Evolutionary conservation across 2,113 vertebrate genomes (phyloP), one percentile per base, ranked within the genome.

Genomic region (Oryzias javanicus): DNA sequence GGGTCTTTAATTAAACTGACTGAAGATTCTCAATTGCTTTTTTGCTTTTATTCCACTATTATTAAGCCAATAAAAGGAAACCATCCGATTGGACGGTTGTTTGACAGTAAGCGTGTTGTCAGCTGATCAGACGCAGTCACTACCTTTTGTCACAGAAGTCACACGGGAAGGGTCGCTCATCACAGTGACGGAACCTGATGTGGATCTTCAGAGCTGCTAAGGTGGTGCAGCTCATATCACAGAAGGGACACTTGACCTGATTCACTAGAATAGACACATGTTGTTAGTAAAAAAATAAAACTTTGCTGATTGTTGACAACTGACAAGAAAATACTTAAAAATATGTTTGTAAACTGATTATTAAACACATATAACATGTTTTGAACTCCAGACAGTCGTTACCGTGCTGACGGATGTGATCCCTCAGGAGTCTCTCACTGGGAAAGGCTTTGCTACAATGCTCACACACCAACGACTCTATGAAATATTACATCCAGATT

Each of bases 61-160:
- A 0, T 14, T 40, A 44, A 19, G 41, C 25, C 6, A 27, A 27
- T 15, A 14, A 29, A 3, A 14, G 4, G 0, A 4, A 13, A 27
- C 50, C 25, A 10, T 47, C 12, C 17, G 4, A 47, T n/a, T 7
- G 10, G 3, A 19, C 19, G 45, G 7, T 20, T 42, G 12, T 14
- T 5, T 17, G 15, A 41, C 7, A 16, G 16, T 20, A 1, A 13
- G 8, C 13, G 1, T 49, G 20, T 3, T 41, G 24, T 56, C 10
- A 14, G 17, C 4, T 14, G 14, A 12, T 16, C 20, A 20, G 1
- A 12, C 24, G 7, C 24, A 5, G 46, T 19, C 1, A 17, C 44
- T 69, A 89, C 88, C 88, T 82, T 71, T 86, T 91, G 20, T 87
- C 90, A 57, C 91, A 93, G 83, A 91, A 89, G 81, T 91, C 90